A percentile compares a stretch with the other conserved stretches of the same genome.
These are phyloP conservation scores for Poeciliopsis paucimaculata DNA, from an alignment of 2,797 vertebrate genomes.

Conservation along the genomic window DNA sequence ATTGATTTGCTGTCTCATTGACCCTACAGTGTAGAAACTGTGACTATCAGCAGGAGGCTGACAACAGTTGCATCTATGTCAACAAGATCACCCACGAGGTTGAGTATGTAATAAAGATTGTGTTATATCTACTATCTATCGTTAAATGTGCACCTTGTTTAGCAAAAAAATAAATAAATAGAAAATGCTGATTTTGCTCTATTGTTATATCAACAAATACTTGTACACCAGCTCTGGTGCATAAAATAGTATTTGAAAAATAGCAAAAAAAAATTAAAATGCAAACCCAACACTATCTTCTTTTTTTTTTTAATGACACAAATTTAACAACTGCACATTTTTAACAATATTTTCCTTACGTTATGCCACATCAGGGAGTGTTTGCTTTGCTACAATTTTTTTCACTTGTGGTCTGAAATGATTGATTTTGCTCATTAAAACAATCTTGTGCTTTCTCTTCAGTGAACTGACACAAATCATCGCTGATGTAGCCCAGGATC, in stretches of 20 bases:
- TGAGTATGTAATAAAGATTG: conserved; percentile 85
- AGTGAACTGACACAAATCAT: conserved; percentile 96
- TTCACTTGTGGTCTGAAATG: neutral
- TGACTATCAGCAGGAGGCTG: conserved; percentile 95
- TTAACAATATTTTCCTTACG: neutral
- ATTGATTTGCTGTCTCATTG: neutral
- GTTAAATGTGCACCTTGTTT: neutral
- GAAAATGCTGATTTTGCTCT: neutral
- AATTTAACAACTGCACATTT: neutral
- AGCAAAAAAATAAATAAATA: neutral
- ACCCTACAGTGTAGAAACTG: conserved; percentile 90
- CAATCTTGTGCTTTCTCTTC: conserved; percentile 4
- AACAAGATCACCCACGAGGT: conserved; percentile 98
- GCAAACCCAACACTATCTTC: neutral
- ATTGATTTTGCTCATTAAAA: neutral
- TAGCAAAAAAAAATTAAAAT: neutral
- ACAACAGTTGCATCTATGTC: conserved; percentile 97
- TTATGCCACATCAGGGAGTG: neutral
- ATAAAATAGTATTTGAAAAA: neutral
- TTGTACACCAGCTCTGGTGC: neutral
- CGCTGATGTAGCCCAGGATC: conserved; percentile 94
- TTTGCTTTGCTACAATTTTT: neutral
- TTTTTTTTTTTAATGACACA: neutral
- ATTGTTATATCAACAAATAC: no score
- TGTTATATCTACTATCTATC: neutral